These are phyloP conservation scores for Leptinotarsa haldemani DNA, from an alignment of 2,888 invertebrate species.

Conservation along the genomic window DNA sequence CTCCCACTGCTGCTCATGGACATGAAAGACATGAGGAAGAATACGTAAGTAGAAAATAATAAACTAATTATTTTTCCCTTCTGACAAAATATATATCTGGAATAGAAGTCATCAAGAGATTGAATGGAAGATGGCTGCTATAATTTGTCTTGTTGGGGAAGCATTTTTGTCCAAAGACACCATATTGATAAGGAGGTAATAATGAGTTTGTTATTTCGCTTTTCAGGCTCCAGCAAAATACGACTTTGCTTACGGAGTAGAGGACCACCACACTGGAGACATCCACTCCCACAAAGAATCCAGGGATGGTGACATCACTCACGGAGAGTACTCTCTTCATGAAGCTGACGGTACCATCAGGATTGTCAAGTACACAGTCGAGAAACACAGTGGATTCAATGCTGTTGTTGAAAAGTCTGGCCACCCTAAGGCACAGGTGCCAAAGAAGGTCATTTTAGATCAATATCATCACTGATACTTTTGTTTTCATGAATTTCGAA, in stretches of 20 bases:
- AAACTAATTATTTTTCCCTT: neutral
- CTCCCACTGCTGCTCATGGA: conserved; percentile 16
- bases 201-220: too few relatives aligned
- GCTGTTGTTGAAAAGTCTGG: conserved; percentile 62
- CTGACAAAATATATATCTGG: conserved; percentile 27
- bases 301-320: conserved; percentile 69
- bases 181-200: too few relatives aligned
- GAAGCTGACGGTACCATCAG: conserved; percentile 70
- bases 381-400: conserved; percentile 68
- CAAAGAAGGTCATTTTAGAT: neutral
- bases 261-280: conserved; percentile 71
- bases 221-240: neutral
- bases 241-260: conserved; percentile 70
- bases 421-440: conserved; percentile 52
- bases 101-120: neutral
- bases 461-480: too few relatives aligned
- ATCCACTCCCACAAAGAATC: conserved; percentile 69
- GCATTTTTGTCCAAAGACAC: too few relatives aligned
- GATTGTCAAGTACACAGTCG: conserved; percentile 70
- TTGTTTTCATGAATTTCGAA: too few relatives aligned
- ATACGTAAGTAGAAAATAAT: neutral
- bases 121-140: neutral
- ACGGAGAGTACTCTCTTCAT: conserved; percentile 70
- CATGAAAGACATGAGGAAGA: neutral
- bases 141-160: too few relatives aligned